Conservation (phyloP, 2,888 invertebrate species). For the Nomada ruficornis region DNA sequence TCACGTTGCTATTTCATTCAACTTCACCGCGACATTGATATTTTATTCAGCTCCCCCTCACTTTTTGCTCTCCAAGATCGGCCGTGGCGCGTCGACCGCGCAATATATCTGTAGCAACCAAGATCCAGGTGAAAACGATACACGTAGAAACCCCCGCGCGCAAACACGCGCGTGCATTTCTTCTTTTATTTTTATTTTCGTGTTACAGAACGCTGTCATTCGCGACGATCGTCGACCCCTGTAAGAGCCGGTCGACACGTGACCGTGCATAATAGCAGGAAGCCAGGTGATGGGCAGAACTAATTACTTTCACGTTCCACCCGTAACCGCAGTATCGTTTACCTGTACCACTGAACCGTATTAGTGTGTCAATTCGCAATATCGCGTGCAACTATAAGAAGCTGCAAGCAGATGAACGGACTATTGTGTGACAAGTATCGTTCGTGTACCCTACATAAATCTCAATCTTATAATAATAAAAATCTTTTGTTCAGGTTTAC, state of each 20-base stretch:
- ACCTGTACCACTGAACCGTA: constrained; percentile 37
- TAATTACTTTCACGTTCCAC: constrained; percentile 68
- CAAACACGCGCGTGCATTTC: not conserved
- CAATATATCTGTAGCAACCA: constrained; percentile 9
- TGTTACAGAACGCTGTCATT: constrained; percentile 41
- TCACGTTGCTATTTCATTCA: constrained; percentile 31
- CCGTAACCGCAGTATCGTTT: constrained; percentile 38
- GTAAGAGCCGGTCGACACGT: constrained; percentile 58
- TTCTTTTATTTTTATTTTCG: not conserved
- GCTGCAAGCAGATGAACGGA: not conserved
- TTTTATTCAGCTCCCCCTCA: constrained; percentile 44
- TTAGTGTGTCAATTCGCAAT: constrained; percentile 48
- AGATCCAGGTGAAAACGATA: constrained; percentile 50
- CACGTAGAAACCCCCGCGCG: constrained; percentile 5
- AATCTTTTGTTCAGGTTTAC: too few relatives aligned
- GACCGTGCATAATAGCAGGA: constrained; percentile 64
- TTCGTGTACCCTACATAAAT: too few relatives aligned
- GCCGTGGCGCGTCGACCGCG: constrained; percentile 11
- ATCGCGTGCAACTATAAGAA: not conserved
- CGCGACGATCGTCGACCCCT: constrained; percentile 32
- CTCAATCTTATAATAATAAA: too few relatives aligned
- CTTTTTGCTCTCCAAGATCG: constrained; percentile 29
- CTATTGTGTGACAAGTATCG: too few relatives aligned
- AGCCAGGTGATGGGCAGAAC: constrained; percentile 67
- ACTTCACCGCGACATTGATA: constrained; percentile 43